A percentile compares a stretch with the other conserved stretches of the same genome.
Evolutionary conservation across 2,797 vertebrate species (phyloP).

Genomic region (Lacerta agilis): DNA sequence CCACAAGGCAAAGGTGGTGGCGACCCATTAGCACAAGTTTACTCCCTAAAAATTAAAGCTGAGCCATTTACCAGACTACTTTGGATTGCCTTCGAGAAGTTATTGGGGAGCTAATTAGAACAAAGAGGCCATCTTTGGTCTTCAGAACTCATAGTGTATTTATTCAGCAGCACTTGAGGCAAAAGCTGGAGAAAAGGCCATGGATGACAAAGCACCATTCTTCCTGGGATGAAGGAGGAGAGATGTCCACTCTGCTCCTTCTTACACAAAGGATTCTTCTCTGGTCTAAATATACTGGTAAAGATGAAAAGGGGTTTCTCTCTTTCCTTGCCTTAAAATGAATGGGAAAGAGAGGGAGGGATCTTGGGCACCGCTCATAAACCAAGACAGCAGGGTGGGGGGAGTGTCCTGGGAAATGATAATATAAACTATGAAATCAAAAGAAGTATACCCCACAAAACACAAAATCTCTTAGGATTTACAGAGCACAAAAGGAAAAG

Average conservation of each 20-base stretch:
- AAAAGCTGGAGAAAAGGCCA: constrained; percentile 68
- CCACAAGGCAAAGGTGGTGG: neutral
- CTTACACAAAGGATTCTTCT: constrained; percentile 60
- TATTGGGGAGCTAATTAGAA: constrained; percentile 72
- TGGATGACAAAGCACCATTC: constrained; percentile 25
- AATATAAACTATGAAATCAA: neutral
- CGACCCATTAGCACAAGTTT: rapidly evolving
- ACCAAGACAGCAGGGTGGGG: neutral
- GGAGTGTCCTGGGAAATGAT: constrained; percentile 36
- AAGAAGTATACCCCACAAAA: neutral
- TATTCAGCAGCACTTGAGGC: constrained; percentile 48
- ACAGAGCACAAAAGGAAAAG: neutral
- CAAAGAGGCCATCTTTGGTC: constrained; percentile 63
- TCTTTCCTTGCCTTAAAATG: constrained; percentile 34
- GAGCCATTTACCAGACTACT: neutral
- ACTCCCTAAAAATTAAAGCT: constrained; percentile 45
- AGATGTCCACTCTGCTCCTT: constrained; percentile 2
- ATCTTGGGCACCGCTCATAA: too few relatives aligned
- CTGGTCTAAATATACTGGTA: constrained; percentile 65
- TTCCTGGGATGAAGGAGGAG: neutral
- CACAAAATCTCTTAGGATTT: neutral
- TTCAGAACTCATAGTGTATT: constrained; percentile 68
- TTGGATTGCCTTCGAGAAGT: constrained; percentile 58
- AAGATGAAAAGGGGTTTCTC: constrained; percentile 56
- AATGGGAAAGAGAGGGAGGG: neutral